Evolutionary conservation across 1,140 invertebrate genomes (phyloP).

Genomic region (Sycobia sp.): DNA sequence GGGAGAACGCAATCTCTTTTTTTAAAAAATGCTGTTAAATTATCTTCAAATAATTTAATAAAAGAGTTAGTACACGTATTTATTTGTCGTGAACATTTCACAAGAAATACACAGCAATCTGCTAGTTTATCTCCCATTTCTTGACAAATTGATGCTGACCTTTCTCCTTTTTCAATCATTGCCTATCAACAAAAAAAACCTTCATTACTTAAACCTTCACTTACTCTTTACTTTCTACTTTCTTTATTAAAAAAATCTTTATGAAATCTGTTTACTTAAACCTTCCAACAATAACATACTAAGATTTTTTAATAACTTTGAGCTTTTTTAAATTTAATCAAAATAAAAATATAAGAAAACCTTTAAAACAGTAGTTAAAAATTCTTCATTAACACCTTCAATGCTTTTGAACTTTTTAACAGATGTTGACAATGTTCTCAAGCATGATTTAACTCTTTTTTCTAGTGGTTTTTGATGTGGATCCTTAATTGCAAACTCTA

Average conservation of each 20-base stretch:
- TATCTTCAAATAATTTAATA: slow-evolving; percentile 60
- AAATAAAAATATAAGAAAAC: slow-evolving; percentile 32
- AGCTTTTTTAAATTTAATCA: no score
- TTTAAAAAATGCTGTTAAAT: slow-evolving; percentile 65
- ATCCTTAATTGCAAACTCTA: slow-evolving; percentile 73
- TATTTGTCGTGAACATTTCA: slow-evolving; percentile 65
- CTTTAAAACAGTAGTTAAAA: slow-evolving; percentile 62
- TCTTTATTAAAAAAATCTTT: no score
- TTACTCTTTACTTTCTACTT: no score
- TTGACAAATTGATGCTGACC: slow-evolving; percentile 69
- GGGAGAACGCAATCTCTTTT: slow-evolving; percentile 69
- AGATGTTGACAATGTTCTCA: slow-evolving; percentile 67
- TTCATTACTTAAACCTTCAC: no score
- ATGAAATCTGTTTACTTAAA: no score
- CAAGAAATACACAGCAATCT: slow-evolving; percentile 69
- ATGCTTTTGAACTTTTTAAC: slow-evolving; percentile 68
- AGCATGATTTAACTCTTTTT: slow-evolving; percentile 65
- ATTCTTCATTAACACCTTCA: slow-evolving; percentile 64
- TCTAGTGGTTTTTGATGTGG: slow-evolving; percentile 71
- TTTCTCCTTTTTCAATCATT: slow-evolving; percentile 68
- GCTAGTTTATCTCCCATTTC: slow-evolving; percentile 71
- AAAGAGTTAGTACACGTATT: slow-evolving; percentile 51
- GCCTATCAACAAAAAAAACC: no score
- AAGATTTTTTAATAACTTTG: no score
- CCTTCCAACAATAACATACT: no score